A percentile compares a stretch with the other conserved stretches of the same genome.
phyloP scores from a whole-genome alignment of 2,888 invertebrate genomes.

The Ommatoiulus sabulosus region DNA sequence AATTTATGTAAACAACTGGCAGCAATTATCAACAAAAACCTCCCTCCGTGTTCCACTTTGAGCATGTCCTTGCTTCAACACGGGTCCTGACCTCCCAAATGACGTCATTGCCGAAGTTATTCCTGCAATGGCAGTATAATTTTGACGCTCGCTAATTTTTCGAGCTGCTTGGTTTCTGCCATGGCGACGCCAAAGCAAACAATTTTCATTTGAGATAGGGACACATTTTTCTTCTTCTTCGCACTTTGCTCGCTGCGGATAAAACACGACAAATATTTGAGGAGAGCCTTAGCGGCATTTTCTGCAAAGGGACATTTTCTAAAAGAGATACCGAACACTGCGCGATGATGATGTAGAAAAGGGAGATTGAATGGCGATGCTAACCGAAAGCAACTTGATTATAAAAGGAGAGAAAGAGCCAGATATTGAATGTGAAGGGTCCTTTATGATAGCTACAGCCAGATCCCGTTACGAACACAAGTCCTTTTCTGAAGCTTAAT shows the following conservation, averaged over 20 bases:
- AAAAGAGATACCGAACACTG: constrained; percentile 34
- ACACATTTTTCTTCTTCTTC: constrained; percentile 34
- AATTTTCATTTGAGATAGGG: constrained; percentile 28
- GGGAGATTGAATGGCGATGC: constrained; percentile 34
- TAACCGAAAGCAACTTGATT: constrained; percentile 20
- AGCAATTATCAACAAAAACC: too few species aligned
- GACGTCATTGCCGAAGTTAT: not conserved
- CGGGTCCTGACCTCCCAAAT: not conserved
- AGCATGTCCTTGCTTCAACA: not conserved
- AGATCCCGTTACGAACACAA: constrained; percentile 12
- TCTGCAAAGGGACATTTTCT: constrained; percentile 34
- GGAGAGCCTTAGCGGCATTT: constrained; percentile 28
- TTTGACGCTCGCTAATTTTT: not conserved
- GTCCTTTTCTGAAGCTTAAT: not conserved
- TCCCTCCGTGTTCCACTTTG: too few species aligned
- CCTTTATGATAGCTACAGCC: constrained; percentile 34
- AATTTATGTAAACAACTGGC: too few species aligned
- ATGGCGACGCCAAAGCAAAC: constrained; percentile 10
- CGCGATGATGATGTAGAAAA: not conserved
- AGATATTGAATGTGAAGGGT: constrained; percentile 34
- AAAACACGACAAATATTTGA: constrained; percentile 28
- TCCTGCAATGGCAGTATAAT: not conserved
- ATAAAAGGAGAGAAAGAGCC: too few species aligned
- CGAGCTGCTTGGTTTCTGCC: constrained; percentile 1
- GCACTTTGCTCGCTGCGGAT: constrained; percentile 27